Percentiles rank a stretch among this genome's conserved stretches.
Conservation (phyloP, 2,888 invertebrate genomes). For the Dermolepida albohirtum region DNA sequence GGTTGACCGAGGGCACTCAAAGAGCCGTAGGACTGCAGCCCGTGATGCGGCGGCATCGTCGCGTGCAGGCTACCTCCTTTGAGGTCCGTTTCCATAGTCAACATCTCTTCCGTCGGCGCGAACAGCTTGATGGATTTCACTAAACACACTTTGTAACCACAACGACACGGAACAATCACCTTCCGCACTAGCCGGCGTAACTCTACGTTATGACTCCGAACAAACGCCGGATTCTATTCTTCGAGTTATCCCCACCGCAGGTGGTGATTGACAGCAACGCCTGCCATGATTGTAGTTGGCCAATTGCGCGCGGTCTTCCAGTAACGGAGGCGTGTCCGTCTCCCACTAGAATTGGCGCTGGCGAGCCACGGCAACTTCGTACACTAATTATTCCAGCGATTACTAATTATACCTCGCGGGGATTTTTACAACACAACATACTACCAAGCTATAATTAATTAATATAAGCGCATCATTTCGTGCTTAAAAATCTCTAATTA, state of each 20-base stretch:
- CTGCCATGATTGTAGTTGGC: slow-evolving; percentile 62
- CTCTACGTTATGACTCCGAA: slow-evolving; percentile 60
- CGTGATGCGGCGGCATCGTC: slow-evolving; percentile 87
- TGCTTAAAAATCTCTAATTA: slow-evolving; percentile 64
- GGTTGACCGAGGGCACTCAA: slow-evolving; percentile 78
- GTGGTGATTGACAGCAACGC: slow-evolving; percentile 63
- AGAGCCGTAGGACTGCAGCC: slow-evolving; percentile 77
- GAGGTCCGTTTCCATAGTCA: slow-evolving; percentile 93
- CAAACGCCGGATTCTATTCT: slow-evolving; percentile 55
- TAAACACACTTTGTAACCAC: slow-evolving; percentile 51
- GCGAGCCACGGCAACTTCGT: slow-evolving; percentile 45
- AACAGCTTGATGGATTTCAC: slow-evolving; percentile 78
- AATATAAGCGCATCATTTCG: slow-evolving; percentile 64
- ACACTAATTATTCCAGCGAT: slow-evolving; percentile 52
- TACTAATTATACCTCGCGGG: slow-evolving; percentile 66
- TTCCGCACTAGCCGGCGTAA: slow-evolving; percentile 58
- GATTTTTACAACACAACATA: slow-evolving; percentile 63
- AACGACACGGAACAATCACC: slow-evolving; percentile 57
- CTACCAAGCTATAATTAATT: slow-evolving; percentile 65
- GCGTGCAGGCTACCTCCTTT: slow-evolving; percentile 90
- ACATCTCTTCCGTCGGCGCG: slow-evolving; percentile 87
- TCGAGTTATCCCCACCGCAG: slow-evolving; percentile 55
- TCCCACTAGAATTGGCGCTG: slow-evolving; percentile 48
- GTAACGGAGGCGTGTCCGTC: slow-evolving; percentile 48
- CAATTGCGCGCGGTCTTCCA: slow-evolving; percentile 56